These are phyloP conservation scores for Oxystoma pomonae DNA, from an alignment of 2,888 invertebrate species.

Conservation along the genomic window DNA sequence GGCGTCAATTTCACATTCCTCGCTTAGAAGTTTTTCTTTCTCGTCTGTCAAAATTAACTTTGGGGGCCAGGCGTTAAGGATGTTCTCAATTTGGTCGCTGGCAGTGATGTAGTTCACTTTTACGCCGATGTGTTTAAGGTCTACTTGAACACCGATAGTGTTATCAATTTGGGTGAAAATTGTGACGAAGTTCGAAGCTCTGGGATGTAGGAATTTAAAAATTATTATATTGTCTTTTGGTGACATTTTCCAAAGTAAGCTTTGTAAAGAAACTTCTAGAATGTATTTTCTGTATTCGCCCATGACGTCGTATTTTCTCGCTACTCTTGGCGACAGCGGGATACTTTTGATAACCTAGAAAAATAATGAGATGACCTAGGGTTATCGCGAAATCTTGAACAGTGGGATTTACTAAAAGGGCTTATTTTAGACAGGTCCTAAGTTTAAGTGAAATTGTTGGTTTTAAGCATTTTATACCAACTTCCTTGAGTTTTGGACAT, in stretches of 20 bases:
- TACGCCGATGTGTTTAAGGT: constrained; percentile 31
- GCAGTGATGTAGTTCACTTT: constrained; percentile 39
- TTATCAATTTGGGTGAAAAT: constrained; percentile 34
- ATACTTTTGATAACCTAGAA: constrained; percentile 24
- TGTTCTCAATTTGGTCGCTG: constrained; percentile 29
- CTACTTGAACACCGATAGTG: constrained; percentile 23
- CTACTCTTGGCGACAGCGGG: constrained; percentile 23
- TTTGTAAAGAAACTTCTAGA: constrained; percentile 36
- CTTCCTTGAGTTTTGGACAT: no score
- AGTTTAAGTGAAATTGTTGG: no score
- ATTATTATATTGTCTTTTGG: constrained; percentile 29
- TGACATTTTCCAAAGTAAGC: constrained; percentile 32
- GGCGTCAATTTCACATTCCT: constrained; percentile 33
- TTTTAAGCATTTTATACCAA: no score
- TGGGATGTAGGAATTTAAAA: constrained; percentile 42
- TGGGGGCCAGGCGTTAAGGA: constrained; percentile 38
- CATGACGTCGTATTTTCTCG: constrained; percentile 15
- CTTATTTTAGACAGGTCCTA: no score
- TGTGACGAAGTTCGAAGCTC: constrained; percentile 33
- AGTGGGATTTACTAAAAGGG: no score
- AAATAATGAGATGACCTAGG: no score
- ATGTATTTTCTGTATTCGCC: constrained; percentile 34
- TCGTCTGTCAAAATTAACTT: constrained; percentile 36
- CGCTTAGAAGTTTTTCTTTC: constrained; percentile 30
- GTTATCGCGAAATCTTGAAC: no score